Evolutionary conservation across 2,113 vertebrate genomes (phyloP), one percentile per base, ranked within the genome.

Genomic region (Dipodomys ordii): DNA sequence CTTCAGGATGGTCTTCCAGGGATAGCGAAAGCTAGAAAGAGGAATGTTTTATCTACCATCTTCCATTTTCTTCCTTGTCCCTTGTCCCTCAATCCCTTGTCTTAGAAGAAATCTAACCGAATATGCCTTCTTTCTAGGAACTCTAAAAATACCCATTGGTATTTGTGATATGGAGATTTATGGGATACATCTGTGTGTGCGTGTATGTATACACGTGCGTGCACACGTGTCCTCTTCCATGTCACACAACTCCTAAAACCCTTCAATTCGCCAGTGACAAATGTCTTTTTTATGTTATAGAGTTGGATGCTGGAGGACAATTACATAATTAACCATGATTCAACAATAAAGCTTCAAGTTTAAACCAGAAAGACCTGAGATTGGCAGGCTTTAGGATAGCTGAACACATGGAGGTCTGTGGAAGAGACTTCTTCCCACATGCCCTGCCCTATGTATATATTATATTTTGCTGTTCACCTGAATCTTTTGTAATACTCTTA

Each of bases 41-140:
- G 64, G 57, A 80, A 39, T 22, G 9, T 1, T 64, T 77, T 8
- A 16, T 62, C 46, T 53, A 22, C 32, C 57, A 68, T 68, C 39
- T 68, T 94, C 72, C n/a, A 12, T 25, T 20, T 20, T 71, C 89
- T 87, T 79, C 44, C 27, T 90, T 67, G 44, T 30, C 8, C 65
- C 73, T 57, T 35, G 53, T 25, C 25, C n/a, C 18, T 90, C 62
- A 46, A 6, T 53, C 90, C 46, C 65, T 7, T 84, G 18, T 5
- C 57, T 81, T 64, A 86, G 46, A 67, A 83, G 60, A 92, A 90
- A 94, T 90, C 67, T 65, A 85, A 78, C n/a, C 62, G 69, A 73
- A 13, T 85, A 60, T 76, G 12, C 53, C 30, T 85, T 76, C 32
- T 69, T 28, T 68, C 23, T 6, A 22, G 81, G 53, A 83, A 71